A percentile compares a stretch with the other conserved stretches of the same genome.
phyloP scores from a whole-genome alignment of 2,888 invertebrate species.

The Apodemia mormo region DNA sequence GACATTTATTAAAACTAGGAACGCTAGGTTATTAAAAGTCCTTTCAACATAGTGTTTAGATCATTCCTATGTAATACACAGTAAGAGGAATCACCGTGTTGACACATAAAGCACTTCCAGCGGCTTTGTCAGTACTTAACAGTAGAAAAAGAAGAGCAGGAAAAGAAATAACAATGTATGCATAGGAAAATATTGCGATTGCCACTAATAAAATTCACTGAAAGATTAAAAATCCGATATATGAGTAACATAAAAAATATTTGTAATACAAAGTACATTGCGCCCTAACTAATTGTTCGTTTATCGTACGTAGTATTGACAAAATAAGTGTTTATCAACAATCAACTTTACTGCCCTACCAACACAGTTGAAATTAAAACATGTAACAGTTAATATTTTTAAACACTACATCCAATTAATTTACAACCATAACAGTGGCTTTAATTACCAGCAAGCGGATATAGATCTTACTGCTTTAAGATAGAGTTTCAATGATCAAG shows the following conservation, averaged over 20 bases:
- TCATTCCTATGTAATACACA: no score
- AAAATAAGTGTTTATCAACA: neutral
- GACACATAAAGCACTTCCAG: no score
- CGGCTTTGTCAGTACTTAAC: no score
- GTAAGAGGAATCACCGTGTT: no score
- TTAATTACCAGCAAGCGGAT: slow-evolving; percentile 49
- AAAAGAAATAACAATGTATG: no score
- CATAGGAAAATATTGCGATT: no score
- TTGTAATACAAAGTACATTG: slow-evolving; percentile 8
- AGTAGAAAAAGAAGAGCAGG: no score
- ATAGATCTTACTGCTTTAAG: slow-evolving; percentile 43
- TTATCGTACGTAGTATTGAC: slow-evolving; percentile 1
- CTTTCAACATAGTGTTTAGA: no score
- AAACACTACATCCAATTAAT: slow-evolving; percentile 55
- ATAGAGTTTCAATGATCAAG: slow-evolving; percentile 56
- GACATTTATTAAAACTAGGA: no score
- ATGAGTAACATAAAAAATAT: neutral
- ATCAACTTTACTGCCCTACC: neutral
- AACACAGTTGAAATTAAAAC: neutral
- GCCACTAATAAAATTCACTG: no score
- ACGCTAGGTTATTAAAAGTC: no score
- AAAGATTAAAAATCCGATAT: neutral
- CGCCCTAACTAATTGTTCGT: slow-evolving; percentile 11
- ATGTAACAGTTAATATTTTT: slow-evolving; percentile 29
- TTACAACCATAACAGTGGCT: slow-evolving; percentile 55